These are phyloP conservation scores for Neodiprion lecontei DNA, from an alignment of 1,140 invertebrate genomes.

Conservation along the genomic window DNA sequence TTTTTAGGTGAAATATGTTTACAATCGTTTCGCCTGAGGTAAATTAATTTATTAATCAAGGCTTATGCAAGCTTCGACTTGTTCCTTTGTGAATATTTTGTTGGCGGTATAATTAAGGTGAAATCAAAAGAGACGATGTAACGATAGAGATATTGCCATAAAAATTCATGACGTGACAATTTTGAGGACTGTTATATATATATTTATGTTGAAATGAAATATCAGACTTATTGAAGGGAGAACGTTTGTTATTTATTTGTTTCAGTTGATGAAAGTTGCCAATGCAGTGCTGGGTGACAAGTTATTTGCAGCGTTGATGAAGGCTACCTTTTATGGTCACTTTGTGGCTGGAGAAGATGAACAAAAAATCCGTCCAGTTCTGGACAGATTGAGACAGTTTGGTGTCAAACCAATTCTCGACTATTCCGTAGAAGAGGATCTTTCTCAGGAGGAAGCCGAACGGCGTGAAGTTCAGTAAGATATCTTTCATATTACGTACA, in stretches of 20 bases:
- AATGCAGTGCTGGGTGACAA: constrained; percentile 83
- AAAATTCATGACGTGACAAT: too few relatives aligned
- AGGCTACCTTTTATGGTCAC: constrained; percentile 96
- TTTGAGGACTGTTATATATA: too few relatives aligned
- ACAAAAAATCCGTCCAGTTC: constrained; percentile 82
- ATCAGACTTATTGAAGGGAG: constrained; percentile 20
- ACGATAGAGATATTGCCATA: too few relatives aligned
- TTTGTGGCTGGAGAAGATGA: constrained; percentile 97
- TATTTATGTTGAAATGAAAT: too few relatives aligned
- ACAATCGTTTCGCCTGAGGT: too few relatives aligned
- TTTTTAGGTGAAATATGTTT: too few relatives aligned
- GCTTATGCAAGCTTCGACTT: too few relatives aligned
- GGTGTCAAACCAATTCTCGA: constrained; percentile 98
- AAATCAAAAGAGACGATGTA: too few relatives aligned
- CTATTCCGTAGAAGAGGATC: constrained; percentile 98
- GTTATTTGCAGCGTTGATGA: constrained; percentile 90
- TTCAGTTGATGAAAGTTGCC: constrained; percentile 88
- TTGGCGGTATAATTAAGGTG: too few relatives aligned
- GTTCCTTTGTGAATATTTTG: too few relatives aligned
- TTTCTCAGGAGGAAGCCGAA: constrained; percentile 88
- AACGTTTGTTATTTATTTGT: constrained; percentile 51
- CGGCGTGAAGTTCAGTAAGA: constrained; percentile 91
- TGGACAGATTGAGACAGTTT: constrained; percentile 87
- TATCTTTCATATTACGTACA: neutral
- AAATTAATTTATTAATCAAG: too few relatives aligned